phyloP scores from a whole-genome alignment of 2,797 vertebrate genomes.

The Neosalanx taihuensis region DNA sequence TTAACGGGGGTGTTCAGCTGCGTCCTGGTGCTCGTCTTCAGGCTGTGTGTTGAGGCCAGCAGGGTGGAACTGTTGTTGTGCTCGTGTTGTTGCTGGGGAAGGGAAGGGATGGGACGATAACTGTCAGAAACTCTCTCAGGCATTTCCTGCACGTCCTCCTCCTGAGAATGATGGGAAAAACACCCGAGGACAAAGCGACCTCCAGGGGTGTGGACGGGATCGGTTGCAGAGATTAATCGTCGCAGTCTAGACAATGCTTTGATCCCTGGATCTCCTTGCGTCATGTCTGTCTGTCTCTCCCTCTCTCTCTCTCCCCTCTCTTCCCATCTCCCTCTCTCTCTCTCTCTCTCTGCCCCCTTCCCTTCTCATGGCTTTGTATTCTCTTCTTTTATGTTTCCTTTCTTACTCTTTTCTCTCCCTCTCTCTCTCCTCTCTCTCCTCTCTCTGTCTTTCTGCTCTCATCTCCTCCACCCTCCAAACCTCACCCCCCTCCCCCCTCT shows the following conservation, averaged over 20 bases:
- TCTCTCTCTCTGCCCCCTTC: neutral
- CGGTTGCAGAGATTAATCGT: constrained; percentile 43
- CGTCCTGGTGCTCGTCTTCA: too few relatives aligned
- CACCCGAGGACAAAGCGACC: neutral
- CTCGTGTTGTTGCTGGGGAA: constrained; percentile 19
- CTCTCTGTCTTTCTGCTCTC: neutral
- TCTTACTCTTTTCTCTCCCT: too few relatives aligned
- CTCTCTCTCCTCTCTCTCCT: neutral
- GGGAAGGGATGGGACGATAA: constrained; percentile 48
- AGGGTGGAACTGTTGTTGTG: neutral
- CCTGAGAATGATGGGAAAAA: constrained; percentile 44
- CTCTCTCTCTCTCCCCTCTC: neutral
- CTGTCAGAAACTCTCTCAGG: constrained; percentile 29
- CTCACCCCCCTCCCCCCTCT: neutral
- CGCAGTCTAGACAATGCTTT: neutral
- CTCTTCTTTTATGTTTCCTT: neutral
- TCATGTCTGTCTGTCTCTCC: neutral
- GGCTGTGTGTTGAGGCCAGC: neutral
- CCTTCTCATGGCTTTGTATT: neutral
- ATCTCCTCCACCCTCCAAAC: neutral
- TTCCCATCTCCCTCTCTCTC: too few relatives aligned
- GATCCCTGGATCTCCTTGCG: neutral
- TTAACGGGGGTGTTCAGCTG: too few relatives aligned
- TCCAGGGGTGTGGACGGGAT: constrained; percentile 19
- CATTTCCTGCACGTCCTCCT: constrained; percentile 58